Conservation (phyloP, 2,888 invertebrate genomes). For the Napeogenes inachia region DNA sequence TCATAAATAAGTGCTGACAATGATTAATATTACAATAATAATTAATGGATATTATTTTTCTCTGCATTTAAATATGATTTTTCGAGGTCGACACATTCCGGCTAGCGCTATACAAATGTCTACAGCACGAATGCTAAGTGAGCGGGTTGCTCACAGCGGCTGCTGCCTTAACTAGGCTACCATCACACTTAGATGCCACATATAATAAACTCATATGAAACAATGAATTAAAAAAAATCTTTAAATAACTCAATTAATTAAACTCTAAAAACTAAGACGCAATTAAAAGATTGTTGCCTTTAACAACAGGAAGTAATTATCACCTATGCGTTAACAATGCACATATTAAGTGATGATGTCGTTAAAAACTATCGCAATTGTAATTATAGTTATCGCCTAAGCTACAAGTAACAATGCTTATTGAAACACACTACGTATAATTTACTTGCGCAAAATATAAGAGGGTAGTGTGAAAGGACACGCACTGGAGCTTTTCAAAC, state of each 20-base stretch:
- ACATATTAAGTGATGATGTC: not conserved
- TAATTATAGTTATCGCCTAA: not conserved
- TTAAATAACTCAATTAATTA: not conserved
- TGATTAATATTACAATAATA: constrained; percentile 3
- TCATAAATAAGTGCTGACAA: constrained; percentile 1
- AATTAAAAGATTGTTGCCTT: constrained; percentile 1
- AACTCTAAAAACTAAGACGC: not conserved
- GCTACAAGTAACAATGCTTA: not conserved
- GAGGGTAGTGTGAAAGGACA: constrained; percentile 33
- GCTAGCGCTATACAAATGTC: constrained; percentile 62
- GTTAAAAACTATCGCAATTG: not conserved
- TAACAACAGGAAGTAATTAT: constrained; percentile 4
- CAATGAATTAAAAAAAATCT: too few relatives aligned
- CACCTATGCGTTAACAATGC: not conserved
- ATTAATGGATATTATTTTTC: constrained; percentile 15
- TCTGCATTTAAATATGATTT: constrained; percentile 37
- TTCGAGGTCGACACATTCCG: constrained; percentile 41
- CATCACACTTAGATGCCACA: constrained; percentile 45
- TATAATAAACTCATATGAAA: constrained; percentile 8
- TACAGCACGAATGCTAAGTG: constrained; percentile 69
- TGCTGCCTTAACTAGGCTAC: constrained; percentile 19
- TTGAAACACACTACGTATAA: not conserved
- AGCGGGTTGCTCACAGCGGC: constrained; percentile 55
- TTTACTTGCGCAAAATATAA: not conserved
- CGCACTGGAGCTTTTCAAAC: constrained; percentile 48